Conservation (phyloP, 2,797 vertebrate species). For the Sorex maritimensis region DNA sequence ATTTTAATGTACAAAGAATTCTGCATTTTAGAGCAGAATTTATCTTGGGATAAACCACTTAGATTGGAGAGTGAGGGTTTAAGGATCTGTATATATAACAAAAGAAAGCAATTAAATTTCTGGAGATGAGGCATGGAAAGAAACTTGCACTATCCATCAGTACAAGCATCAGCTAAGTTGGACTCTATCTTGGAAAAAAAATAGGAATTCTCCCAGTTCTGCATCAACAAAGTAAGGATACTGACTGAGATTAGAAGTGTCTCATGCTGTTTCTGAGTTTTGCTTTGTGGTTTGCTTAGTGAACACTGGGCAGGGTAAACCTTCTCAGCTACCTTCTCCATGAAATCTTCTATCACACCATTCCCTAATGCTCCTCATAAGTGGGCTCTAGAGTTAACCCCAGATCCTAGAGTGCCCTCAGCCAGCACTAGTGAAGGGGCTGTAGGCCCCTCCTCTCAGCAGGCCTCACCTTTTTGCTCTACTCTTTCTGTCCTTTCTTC, state of each 20-base stretch:
- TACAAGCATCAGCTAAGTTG: not conserved
- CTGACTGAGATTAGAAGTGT: not conserved
- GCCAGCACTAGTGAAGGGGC: not conserved
- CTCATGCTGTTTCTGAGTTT: not conserved
- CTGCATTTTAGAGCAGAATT: slow-evolving; percentile 2
- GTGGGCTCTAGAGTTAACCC: not conserved
- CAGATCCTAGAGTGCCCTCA: not conserved
- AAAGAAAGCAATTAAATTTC: not conserved
- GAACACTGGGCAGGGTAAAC: not conserved
- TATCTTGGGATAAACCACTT: not conserved
- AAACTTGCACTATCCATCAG: not conserved
- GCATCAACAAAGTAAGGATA: not conserved
- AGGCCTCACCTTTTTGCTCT: no score
- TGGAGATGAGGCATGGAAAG: not conserved
- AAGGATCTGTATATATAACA: not conserved
- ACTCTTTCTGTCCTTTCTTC: not conserved
- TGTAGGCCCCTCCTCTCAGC: no score
- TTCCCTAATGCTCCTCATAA: not conserved
- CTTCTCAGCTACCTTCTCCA: not conserved
- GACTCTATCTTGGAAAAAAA: not conserved
- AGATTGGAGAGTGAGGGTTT: not conserved
- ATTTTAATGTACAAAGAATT: not conserved
- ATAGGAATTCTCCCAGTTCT: not conserved
- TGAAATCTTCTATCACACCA: not conserved
- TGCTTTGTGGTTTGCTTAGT: not conserved